These are phyloP conservation scores for Uria lomvia DNA, from an alignment of 2,113 vertebrate genomes.

Conservation along the genomic window DNA sequence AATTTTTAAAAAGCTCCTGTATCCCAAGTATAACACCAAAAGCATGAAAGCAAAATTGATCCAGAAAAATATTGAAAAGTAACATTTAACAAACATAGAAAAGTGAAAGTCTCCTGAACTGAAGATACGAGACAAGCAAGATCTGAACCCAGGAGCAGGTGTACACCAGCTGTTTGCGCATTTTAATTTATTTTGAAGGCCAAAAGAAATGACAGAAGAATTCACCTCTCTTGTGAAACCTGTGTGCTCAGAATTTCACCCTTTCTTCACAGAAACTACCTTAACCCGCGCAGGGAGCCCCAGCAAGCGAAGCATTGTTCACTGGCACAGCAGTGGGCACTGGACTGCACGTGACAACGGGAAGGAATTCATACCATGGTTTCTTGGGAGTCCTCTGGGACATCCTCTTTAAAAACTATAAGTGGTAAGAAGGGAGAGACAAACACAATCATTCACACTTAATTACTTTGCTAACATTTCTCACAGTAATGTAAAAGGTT, in stretches of 20 bases:
- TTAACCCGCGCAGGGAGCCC: not conserved
- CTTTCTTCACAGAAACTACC: not conserved
- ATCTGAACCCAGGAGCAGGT: not conserved
- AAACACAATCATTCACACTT: not conserved
- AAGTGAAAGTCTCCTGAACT: not conserved
- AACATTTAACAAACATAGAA: not conserved
- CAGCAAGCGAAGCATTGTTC: not conserved
- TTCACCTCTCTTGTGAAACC: not conserved
- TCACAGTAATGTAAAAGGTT: not conserved
- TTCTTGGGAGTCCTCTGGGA: not conserved
- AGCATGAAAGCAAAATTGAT: not conserved
- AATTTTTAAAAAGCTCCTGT: not conserved
- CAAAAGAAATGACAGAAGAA: not conserved
- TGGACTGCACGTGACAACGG: accelerated
- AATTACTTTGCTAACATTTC: not conserved
- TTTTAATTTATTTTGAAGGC: not conserved
- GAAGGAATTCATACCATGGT: not conserved
- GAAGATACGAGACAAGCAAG: not conserved
- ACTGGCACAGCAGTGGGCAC: not conserved
- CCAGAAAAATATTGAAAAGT: not conserved
- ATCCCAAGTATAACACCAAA: not conserved
- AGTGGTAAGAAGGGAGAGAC: not conserved
- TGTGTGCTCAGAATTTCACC: not conserved
- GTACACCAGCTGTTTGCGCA: not conserved
- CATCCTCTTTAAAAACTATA: not conserved